These are phyloP conservation scores for Corythaeola cristata DNA, from an alignment of 2,113 vertebrate genomes.

Conservation along the genomic window DNA sequence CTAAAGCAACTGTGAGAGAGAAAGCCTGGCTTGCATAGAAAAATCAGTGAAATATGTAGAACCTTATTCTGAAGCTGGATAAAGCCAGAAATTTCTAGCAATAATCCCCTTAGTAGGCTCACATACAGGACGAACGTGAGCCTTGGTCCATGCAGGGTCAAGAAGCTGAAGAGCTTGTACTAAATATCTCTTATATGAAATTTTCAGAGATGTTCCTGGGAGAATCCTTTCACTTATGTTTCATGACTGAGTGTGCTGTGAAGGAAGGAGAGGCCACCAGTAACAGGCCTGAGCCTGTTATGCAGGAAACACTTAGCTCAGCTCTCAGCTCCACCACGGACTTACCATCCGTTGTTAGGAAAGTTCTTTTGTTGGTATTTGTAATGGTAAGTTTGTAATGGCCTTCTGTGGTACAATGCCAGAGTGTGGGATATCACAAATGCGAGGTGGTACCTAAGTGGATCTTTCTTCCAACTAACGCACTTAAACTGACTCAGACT, in stretches of 20 bases:
- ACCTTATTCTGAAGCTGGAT: background rate
- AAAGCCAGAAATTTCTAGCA: background rate
- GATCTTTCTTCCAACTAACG: background rate
- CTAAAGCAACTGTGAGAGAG: background rate
- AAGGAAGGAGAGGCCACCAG: background rate
- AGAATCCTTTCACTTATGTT: background rate
- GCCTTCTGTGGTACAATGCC: background rate
- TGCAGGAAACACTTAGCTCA: background rate
- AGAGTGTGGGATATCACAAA: background rate
- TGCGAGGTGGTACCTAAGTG: accelerated
- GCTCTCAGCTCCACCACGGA: background rate
- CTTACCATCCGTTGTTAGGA: background rate
- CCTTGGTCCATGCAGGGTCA: background rate
- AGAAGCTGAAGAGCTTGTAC: background rate
- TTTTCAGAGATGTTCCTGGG: background rate
- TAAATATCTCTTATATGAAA: background rate
- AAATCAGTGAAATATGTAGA: background rate
- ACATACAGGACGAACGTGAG: background rate
- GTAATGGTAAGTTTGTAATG: background rate
- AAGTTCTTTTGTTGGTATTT: background rate
- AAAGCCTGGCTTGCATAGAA: background rate
- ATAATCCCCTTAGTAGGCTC: background rate
- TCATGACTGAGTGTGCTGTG: background rate
- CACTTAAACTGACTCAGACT: background rate
- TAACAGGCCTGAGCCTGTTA: background rate